phyloP scores from a whole-genome alignment of 2,888 invertebrate genomes.

The Hipparchia semele region DNA sequence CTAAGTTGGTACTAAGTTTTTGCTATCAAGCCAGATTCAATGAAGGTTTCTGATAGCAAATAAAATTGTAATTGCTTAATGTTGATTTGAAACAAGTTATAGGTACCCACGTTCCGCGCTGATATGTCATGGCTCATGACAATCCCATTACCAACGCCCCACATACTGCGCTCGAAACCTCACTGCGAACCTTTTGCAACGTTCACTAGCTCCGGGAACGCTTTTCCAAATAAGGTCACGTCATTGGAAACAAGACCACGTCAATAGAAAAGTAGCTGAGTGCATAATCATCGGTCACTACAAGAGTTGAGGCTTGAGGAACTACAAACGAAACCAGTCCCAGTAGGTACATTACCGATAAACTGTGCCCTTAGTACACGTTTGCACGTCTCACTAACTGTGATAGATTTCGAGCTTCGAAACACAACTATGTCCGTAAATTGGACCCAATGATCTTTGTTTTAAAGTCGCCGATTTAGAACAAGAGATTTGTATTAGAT shows the following conservation, averaged over 20 bases:
- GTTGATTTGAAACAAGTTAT: no score
- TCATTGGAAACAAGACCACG: conserved; percentile 42
- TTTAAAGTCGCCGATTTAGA: no score
- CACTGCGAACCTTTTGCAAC: conserved; percentile 39
- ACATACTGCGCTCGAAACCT: conserved; percentile 54
- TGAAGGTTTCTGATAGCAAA: no score
- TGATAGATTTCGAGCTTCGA: no score
- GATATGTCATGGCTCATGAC: not conserved
- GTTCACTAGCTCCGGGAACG: conserved; percentile 36
- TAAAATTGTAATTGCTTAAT: no score
- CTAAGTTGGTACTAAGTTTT: no score
- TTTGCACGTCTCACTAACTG: no score
- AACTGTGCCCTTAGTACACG: conserved; percentile 38
- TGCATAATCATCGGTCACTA: conserved; percentile 57
- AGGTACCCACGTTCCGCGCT: not conserved
- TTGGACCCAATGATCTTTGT: no score
- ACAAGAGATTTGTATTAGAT: no score
- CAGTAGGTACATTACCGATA: conserved; percentile 50
- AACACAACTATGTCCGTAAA: no score
- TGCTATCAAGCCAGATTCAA: no score
- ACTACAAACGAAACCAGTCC: conserved; percentile 64
- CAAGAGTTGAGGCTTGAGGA: conserved; percentile 48
- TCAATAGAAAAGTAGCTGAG: conserved; percentile 46
- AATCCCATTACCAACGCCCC: conserved; percentile 58
- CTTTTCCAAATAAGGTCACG: conserved; percentile 38